These are phyloP conservation scores for Notodonta ziczac DNA, from an alignment of 2,888 invertebrate genomes.

Conservation along the genomic window DNA sequence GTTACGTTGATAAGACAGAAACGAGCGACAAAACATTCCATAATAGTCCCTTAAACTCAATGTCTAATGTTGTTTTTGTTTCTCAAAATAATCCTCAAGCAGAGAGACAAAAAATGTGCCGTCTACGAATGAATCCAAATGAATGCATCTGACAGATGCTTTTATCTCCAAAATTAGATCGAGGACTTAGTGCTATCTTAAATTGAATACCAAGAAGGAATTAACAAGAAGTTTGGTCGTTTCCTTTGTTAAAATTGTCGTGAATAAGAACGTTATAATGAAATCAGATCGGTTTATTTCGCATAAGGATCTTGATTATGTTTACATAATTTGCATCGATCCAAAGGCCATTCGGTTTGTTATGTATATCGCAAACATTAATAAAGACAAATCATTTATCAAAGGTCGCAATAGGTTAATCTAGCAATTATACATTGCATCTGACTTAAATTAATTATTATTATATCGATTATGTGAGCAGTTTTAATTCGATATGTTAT, in stretches of 20 bases:
- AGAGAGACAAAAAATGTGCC: background rate
- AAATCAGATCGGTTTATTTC: background rate
- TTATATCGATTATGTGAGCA: background rate
- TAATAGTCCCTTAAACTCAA: background rate
- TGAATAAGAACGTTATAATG: background rate
- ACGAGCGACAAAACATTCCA: background rate
- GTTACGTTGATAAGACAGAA: background rate
- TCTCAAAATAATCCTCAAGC: background rate
- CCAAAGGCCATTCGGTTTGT: slow-evolving; percentile 1
- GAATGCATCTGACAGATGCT: slow-evolving; percentile 27
- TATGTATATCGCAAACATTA: no score
- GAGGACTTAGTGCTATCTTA: slow-evolving; percentile 15
- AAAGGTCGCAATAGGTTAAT: slow-evolving; percentile 3
- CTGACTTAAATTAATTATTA: slow-evolving; percentile 1
- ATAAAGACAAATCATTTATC: no score
- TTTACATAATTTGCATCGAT: slow-evolving; percentile 1
- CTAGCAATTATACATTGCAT: background rate
- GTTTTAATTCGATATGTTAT: background rate
- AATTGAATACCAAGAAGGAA: slow-evolving; percentile 15
- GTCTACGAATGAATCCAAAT: slow-evolving; percentile 17
- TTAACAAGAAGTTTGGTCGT: slow-evolving; percentile 10
- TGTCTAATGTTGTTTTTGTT: background rate
- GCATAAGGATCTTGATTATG: background rate
- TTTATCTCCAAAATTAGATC: slow-evolving; percentile 25
- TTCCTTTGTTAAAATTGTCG: slow-evolving; percentile 7